phyloP scores from a whole-genome alignment of 1,140 invertebrate species.

The Laodelphax striatellus region DNA sequence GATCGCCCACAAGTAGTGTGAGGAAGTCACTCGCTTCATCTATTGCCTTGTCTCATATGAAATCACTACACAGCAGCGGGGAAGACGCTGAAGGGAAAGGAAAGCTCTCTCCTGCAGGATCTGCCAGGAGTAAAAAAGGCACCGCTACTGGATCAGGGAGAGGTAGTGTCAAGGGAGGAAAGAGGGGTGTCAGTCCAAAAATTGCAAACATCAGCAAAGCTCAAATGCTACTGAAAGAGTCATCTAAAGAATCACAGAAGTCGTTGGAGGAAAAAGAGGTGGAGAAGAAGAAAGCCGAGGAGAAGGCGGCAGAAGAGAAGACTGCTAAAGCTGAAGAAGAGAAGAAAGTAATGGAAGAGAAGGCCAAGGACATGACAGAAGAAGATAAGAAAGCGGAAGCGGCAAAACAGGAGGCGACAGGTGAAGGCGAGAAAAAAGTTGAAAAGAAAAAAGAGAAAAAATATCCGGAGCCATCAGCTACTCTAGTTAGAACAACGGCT shows the following conservation, averaged over 20 bases:
- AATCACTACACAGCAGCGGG: not conserved
- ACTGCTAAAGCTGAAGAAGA: not conserved
- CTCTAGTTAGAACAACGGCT: constrained; percentile 10
- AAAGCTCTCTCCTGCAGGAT: not conserved
- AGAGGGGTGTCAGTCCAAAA: not conserved
- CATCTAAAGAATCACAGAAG: constrained; percentile 2
- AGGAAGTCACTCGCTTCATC: not conserved
- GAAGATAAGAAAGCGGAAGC: not conserved
- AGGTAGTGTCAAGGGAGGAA: not conserved
- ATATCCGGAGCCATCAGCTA: constrained; percentile 6
- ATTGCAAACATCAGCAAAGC: not conserved
- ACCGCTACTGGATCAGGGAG: not conserved
- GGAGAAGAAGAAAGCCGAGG: not conserved
- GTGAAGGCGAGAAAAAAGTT: not conserved
- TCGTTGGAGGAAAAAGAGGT: not conserved
- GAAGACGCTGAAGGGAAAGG: not conserved
- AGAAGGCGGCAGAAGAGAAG: not conserved
- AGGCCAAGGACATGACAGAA: not conserved
- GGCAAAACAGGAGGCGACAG: not conserved
- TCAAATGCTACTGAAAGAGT: not conserved
- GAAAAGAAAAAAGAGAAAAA: constrained; percentile 1
- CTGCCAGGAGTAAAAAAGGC: not conserved
- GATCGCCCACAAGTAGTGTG: not conserved
- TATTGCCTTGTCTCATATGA: not conserved
- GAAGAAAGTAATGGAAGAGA: not conserved